These are phyloP conservation scores for Amphiduros pacificus DNA, from an alignment of 2,888 invertebrate genomes.

Conservation along the genomic window DNA sequence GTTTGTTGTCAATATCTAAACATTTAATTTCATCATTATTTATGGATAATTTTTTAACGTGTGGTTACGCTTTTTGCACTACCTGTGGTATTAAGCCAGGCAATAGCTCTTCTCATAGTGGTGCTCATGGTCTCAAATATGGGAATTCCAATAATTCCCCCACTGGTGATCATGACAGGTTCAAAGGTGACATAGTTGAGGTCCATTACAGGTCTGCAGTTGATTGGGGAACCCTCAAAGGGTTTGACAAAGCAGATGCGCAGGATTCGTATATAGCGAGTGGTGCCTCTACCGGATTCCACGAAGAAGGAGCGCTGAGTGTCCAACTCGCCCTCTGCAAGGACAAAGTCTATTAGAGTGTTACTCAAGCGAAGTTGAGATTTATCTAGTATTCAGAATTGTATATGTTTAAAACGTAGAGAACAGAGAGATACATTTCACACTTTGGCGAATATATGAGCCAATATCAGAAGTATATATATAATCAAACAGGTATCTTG, in stretches of 20 bases:
- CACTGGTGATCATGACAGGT: constrained; percentile 33
- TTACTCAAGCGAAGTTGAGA: no score
- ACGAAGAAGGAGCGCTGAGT: constrained; percentile 36
- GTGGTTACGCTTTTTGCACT: no score
- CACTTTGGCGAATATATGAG: no score
- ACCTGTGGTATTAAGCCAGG: constrained; percentile 29
- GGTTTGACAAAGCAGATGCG: constrained; percentile 34
- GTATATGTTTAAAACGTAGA: no score
- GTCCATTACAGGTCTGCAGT: neutral
- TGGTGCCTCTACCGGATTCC: constrained; percentile 34
- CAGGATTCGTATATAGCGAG: constrained; percentile 34
- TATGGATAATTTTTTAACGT: no score
- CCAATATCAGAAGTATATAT: no score
- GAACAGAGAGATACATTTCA: no score
- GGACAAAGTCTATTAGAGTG: no score
- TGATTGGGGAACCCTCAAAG: constrained; percentile 16
- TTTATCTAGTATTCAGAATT: no score
- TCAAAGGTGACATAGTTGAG: constrained; percentile 33
- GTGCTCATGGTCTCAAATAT: constrained; percentile 32
- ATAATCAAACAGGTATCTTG: no score
- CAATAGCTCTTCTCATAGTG: constrained; percentile 34
- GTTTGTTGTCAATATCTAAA: no score
- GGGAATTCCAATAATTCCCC: constrained; percentile 36
- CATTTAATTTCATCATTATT: no score
- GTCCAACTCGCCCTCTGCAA: constrained; percentile 26